Evolutionary conservation across 2,888 invertebrate genomes (phyloP).

Genomic region (Trimorus sp.): DNA sequence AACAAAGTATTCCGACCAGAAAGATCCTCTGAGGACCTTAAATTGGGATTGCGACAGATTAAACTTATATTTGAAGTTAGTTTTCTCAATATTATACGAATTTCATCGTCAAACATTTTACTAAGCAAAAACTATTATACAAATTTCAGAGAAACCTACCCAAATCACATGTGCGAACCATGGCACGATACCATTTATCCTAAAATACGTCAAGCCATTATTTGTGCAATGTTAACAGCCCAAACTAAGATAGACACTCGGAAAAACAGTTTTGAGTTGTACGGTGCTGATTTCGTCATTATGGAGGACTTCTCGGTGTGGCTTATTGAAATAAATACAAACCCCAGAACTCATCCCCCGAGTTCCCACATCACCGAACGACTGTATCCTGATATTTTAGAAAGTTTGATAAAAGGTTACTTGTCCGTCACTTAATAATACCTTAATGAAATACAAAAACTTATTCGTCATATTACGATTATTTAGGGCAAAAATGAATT

Average conservation of each 20-base stretch:
- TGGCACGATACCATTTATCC: slow-evolving; percentile 88
- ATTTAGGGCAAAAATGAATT: background rate
- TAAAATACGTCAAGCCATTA: slow-evolving; percentile 91
- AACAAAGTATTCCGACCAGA: slow-evolving; percentile 84
- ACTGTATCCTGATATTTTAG: slow-evolving; percentile 90
- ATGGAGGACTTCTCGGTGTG: slow-evolving; percentile 92
- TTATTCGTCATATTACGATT: background rate
- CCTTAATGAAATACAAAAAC: background rate
- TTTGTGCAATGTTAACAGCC: slow-evolving; percentile 90
- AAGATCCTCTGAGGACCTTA: slow-evolving; percentile 45
- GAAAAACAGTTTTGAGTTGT: slow-evolving; percentile 89
- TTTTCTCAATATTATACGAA: slow-evolving; percentile 35
- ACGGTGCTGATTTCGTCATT: slow-evolving; percentile 96
- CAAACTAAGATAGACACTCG: slow-evolving; percentile 87
- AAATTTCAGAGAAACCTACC: slow-evolving; percentile 81
- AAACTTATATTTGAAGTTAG: slow-evolving; percentile 80
- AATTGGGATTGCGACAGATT: slow-evolving; percentile 79
- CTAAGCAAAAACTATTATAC: background rate
- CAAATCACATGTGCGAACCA: slow-evolving; percentile 84
- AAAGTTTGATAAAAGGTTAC: slow-evolving; percentile 93
- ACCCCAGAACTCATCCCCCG: slow-evolving; percentile 89
- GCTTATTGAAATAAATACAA: slow-evolving; percentile 96
- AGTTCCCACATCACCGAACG: slow-evolving; percentile 92
- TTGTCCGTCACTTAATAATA: background rate
- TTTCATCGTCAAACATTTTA: no score